Evolutionary conservation across 2,797 vertebrate species (phyloP).

Genomic region (Platyrinchus mystaceus): DNA sequence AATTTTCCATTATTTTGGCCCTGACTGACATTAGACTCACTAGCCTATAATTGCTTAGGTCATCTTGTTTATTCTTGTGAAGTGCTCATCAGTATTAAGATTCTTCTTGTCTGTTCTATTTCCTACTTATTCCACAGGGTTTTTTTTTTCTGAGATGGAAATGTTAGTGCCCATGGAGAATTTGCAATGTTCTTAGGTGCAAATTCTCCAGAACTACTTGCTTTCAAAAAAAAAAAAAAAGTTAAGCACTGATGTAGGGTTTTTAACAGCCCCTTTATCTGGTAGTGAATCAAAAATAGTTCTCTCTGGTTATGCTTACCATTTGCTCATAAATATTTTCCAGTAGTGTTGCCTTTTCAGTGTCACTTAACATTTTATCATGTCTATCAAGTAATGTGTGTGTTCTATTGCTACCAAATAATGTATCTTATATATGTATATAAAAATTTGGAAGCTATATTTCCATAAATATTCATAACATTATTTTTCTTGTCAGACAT

Average conservation of each 20-base stretch:
- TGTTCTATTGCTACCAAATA: background rate
- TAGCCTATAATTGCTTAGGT: background rate
- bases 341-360: background rate
- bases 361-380: background rate
- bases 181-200: background rate
- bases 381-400: background rate
- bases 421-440: background rate
- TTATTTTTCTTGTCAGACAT: background rate
- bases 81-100: background rate
- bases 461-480: background rate
- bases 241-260: background rate
- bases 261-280: background rate
- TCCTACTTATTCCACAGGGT: background rate
- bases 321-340: background rate
- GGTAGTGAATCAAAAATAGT: background rate
- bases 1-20: background rate
- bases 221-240: background rate
- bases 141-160: background rate
- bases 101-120: background rate
- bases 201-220: background rate
- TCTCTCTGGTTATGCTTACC: background rate
- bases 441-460: background rate
- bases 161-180: background rate
- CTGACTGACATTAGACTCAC: background rate
- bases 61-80: background rate